Base-by-base conservation (phyloP, 2,797 vertebrate genomes). In the Enteromius fasciolatus region DNA sequence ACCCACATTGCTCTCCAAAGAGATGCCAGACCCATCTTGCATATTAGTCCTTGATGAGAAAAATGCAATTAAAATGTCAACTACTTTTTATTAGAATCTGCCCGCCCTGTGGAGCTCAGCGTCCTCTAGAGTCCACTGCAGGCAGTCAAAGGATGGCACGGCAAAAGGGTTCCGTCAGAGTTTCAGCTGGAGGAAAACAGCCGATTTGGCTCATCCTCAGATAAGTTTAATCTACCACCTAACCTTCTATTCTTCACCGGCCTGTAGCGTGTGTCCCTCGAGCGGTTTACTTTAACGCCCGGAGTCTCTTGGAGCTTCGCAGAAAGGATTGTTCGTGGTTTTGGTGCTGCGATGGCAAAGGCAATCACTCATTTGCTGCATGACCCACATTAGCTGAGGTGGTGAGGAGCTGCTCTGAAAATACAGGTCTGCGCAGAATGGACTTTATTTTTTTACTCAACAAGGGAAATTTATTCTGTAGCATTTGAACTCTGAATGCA, bases 11-110 rank as follows among this genome's bases (percentile, higher is more conserved):
- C 86, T 94, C 93, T 94, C 93, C 83, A 78, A 91, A 93, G 94
- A 90, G 92, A 93, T 79, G 87, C 90, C 78, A 86, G 91, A 88
- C 91, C 89, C 92, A 91, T 94, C 91, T 90, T 92, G 90, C 90
- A 93, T 91, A 94, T 93, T 93, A 92, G 88, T 93, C 90, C 93
- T 93, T 94, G 93, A 94, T 94, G 94, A 95, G 91, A 92, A 93
- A 94, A 93, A 92, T 90, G 92, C 93, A 94, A 94, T 94, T 94
- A 95, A 94, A 94, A 93, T 90, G 93, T 93, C 93, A 93, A 91
- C 91, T 91, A 89, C 89, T 91, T 93, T 93, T 94, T 94, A 94
- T 94, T 94, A 92, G 93, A 93, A 92, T 91, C 90, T 86, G 70
- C 90, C 88, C 89, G 82, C 89, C 91, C 93, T 90, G 90, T 90